Base-by-base conservation (phyloP, 2,888 invertebrate species). In the Mythimna lalbum region DNA sequence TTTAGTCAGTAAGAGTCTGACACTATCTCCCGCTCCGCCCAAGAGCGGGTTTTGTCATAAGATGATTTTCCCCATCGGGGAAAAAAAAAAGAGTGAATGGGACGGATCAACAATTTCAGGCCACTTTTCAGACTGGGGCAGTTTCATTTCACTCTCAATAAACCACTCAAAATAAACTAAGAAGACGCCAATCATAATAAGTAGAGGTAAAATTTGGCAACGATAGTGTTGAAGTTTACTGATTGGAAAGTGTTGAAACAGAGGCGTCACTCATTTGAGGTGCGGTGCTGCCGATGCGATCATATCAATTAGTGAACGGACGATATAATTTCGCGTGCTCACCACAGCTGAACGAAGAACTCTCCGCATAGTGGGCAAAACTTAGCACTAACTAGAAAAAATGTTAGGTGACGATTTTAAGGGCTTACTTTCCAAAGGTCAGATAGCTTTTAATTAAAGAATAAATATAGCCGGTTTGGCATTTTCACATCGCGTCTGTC, bases 311-410 rank as follows among this genome's bases (percentile, higher is more conserved):
- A 80, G 74, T 78, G 74, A 76, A 75, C 76, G 72, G 66, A 79
- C 82, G 79, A 79, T 84, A 87, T 90, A 91, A 93, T 95, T 95
- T 94, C 94, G 88, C 92, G 87, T 92, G 91, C 82, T 88, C 93
- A 94, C 85, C 91, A 90, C 90, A 84, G 93, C 93, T 94, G 93
- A 96, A 95, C 95, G 92, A 90, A 90, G 86, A 90, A 90, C 88
- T 89, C 85, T 77, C 80, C 79, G 88, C 92, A 90, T 88, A 88
- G 63, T 90, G 90, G 63, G 77, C 61, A 49, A 50, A 64, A 68
- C 60, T 71, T 36, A 47, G 61, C 69, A 55, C 39, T 23, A 36
- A 19, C 36, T 84, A 73, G 82, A 82, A 76, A 79, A 73, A 83
- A 67, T 70, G 33, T 56, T 55, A 12, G 36, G 36, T 31, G 2